These are phyloP conservation scores for Urechis unicinctus DNA, from an alignment of 2,888 invertebrate species.

Conservation along the genomic window DNA sequence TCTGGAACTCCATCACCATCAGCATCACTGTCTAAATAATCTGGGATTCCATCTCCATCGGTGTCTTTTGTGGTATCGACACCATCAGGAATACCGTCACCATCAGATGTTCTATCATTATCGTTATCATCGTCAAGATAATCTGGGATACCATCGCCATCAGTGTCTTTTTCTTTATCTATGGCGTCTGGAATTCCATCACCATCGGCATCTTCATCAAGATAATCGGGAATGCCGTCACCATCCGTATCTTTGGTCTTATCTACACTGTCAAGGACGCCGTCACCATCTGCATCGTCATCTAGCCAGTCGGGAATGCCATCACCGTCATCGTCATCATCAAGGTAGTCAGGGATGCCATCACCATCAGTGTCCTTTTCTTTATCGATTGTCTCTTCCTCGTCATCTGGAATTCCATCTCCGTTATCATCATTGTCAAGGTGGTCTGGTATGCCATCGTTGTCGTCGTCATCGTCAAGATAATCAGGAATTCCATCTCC, in stretches of 20 bases:
- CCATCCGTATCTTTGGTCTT: conserved; percentile 8
- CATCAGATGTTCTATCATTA: conserved; percentile 4
- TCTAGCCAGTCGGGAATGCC: conserved; percentile 11
- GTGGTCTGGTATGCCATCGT: too few relatives aligned
- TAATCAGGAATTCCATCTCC: too few relatives aligned
- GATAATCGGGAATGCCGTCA: conserved; percentile 9
- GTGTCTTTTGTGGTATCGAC: conserved; percentile 8
- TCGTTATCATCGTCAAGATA: conserved; percentile 8
- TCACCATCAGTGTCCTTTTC: conserved; percentile 11
- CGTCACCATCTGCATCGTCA: conserved; percentile 8
- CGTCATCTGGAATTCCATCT: conserved; percentile 7
- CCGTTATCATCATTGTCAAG: conserved; percentile 9
- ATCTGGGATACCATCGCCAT: conserved; percentile 9
- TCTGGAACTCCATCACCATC: conserved; percentile 19
- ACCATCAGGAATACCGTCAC: conserved; percentile 11
- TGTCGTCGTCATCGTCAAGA: conserved; percentile 5
- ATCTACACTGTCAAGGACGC: conserved; percentile 8
- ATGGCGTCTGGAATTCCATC: conserved; percentile 7
- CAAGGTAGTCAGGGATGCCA: conserved; percentile 9
- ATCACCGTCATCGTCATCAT: conserved; percentile 11
- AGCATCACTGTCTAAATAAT: conserved; percentile 22
- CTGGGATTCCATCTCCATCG: conserved; percentile 32
- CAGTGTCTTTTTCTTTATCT: conserved; percentile 12
- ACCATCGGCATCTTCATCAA: conserved; percentile 6
- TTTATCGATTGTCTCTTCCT: conserved; percentile 6